Conservation (phyloP, 2,113 vertebrate genomes). For the Bos indicus region DNA sequence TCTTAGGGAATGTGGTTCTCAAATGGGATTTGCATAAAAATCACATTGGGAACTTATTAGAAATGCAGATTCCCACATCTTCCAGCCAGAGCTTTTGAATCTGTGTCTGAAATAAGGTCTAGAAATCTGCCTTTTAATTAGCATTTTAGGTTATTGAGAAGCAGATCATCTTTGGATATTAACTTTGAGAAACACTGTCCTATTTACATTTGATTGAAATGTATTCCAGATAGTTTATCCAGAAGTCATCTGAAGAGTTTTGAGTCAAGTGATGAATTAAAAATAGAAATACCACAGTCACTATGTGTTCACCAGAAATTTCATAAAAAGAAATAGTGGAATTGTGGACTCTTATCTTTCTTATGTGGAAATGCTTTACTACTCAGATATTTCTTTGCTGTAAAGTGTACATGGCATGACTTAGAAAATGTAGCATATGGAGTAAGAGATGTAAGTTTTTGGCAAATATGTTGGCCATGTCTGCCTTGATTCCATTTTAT, state of each 20-base stretch:
- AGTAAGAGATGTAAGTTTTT: neutral
- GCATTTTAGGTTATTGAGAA: neutral
- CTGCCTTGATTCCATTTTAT: neutral
- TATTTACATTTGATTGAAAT: constrained; percentile 26
- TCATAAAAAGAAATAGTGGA: constrained; percentile 13
- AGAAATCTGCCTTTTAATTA: constrained; percentile 12
- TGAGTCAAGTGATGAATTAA: neutral
- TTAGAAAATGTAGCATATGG: neutral
- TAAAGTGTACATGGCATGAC: neutral
- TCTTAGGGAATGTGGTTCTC: neutral
- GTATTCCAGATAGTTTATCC: neutral
- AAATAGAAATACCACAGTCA: neutral
- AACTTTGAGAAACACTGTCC: neutral
- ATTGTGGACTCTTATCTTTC: neutral
- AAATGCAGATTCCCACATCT: neutral
- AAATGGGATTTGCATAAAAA: constrained; percentile 15
- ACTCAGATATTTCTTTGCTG: constrained; percentile 4
- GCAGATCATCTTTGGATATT: neutral
- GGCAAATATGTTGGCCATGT: neutral
- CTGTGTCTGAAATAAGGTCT: constrained; percentile 5
- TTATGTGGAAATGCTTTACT: neutral
- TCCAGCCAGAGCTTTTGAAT: constrained; percentile 17
- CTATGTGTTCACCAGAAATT: neutral
- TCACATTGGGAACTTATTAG: neutral
- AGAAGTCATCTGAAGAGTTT: neutral